Evolutionary conservation across 2,888 invertebrate genomes (phyloP).

Genomic region (Auanema sp.): DNA sequence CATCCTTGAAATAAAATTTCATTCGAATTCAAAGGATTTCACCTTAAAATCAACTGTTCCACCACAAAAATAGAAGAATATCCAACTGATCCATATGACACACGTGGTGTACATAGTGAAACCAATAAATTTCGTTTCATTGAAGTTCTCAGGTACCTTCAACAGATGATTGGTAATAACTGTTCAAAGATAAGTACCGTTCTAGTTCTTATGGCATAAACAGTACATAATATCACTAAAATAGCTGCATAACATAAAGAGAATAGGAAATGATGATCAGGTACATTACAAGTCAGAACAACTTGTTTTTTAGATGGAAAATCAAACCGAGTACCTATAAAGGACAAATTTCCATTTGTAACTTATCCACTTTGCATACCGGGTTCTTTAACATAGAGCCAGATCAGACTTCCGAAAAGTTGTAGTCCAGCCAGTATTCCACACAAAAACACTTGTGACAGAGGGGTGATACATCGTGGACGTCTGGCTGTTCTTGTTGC

Average conservation of each 20-base stretch:
- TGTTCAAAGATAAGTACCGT: too few species aligned
- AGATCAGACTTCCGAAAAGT: conserved; percentile 73
- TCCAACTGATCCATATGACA: conserved; percentile 79
- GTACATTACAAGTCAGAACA: conserved; percentile 60
- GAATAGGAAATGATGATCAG: conserved; percentile 68
- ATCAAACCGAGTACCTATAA: conserved; percentile 70
- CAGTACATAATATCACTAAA: conserved; percentile 77
- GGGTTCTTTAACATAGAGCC: conserved; percentile 75
- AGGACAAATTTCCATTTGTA: background rate
- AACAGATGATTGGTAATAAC: background rate
- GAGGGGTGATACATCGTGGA: conserved; percentile 77
- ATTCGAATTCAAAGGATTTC: conserved; percentile 32
- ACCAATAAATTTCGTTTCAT: conserved; percentile 73
- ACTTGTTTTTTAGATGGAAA: conserved; percentile 53
- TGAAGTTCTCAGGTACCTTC: conserved; percentile 74
- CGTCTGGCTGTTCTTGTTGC: conserved; percentile 71
- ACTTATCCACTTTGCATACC: conserved; percentile 22
- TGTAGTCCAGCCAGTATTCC: conserved; percentile 74
- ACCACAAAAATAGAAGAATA: conserved; percentile 80
- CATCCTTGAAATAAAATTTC: background rate
- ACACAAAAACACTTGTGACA: conserved; percentile 70
- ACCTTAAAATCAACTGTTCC: conserved; percentile 77
- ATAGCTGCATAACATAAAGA: conserved; percentile 78
- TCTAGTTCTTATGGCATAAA: conserved; percentile 80
- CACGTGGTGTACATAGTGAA: conserved; percentile 74